A percentile compares a stretch with the other conserved stretches of the same genome.
phyloP scores from a whole-genome alignment of 2,797 vertebrate species.

The Megalops cyprinoides region DNA sequence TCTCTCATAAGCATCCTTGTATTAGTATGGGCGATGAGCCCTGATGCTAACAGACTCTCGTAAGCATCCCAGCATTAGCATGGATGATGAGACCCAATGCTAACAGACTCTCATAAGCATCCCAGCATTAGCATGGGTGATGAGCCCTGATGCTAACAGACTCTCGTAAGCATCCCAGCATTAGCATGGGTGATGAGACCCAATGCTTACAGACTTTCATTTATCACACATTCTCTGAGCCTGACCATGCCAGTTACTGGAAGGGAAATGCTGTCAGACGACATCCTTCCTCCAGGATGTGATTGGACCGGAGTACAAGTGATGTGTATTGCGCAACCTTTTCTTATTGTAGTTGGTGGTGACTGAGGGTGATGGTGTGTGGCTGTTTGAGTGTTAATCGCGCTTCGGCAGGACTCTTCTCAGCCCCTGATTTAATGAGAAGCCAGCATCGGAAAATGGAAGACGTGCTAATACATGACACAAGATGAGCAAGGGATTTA shows the following conservation, averaged over 20 bases:
- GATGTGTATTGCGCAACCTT: neutral
- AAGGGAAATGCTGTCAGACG: conserved; percentile 16
- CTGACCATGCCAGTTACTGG: neutral
- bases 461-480: too few species aligned
- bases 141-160: too few species aligned
- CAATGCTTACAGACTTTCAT: neutral
- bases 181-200: neutral
- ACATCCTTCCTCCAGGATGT: conserved; percentile 19
- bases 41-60: neutral
- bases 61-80: neutral
- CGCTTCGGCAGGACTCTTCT: too few species aligned
- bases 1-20: too few species aligned
- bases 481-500: too few species aligned
- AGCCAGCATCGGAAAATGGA: too few species aligned
- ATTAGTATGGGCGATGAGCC: neutral
- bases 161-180: too few species aligned
- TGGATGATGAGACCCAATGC: too few species aligned
- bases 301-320: neutral
- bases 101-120: neutral
- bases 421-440: too few species aligned
- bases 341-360: neutral
- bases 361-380: neutral
- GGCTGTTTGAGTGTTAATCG: neutral
- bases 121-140: too few species aligned
- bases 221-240: neutral